These are phyloP conservation scores for Sesia bembeciformis DNA, from an alignment of 2,888 invertebrate genomes.

Conservation along the genomic window DNA sequence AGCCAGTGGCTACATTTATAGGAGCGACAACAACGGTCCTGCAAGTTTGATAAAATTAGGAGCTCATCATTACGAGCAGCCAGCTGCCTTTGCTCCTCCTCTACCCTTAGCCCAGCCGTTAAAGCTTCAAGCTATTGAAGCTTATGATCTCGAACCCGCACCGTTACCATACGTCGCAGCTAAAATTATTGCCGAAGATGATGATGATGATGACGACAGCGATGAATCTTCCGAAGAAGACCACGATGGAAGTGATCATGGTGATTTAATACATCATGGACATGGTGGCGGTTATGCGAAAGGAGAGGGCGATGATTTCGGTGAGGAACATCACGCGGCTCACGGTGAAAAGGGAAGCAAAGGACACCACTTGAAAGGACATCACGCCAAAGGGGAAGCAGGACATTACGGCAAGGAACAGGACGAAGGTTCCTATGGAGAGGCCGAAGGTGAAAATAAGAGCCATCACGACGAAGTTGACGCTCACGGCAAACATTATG, in stretches of 20 bases:
- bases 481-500: conserved; percentile 71
- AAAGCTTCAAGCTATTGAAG: conserved; percentile 29
- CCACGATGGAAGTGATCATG: conserved; percentile 18
- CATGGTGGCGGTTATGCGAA: conserved; percentile 36
- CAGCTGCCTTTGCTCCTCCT: conserved; percentile 37
- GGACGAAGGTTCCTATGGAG: conserved; percentile 66
- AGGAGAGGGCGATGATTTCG: conserved; percentile 64
- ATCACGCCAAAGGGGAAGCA: conserved; percentile 71
- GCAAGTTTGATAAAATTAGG: conserved; percentile 59
- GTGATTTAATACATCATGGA: conserved; percentile 20
- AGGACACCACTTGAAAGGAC: conserved; percentile 67
- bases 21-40: conserved; percentile 63
- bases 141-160: conserved; percentile 41
- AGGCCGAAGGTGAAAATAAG: conserved; percentile 69
- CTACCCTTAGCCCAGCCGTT: conserved; percentile 34
- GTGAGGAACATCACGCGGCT: conserved; percentile 57
- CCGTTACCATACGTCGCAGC: conserved; percentile 53
- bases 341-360: conserved; percentile 73
- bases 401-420: conserved; percentile 72
- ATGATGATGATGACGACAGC: conserved; percentile 34
- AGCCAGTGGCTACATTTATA: conserved; percentile 71
- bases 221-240: conserved; percentile 16
- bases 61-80: conserved; percentile 40
- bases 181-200: conserved; percentile 41
- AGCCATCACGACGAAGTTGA: conserved; percentile 69